Conservation (phyloP, 2,113 vertebrate genomes). For the Clarias macrocephalus region DNA sequence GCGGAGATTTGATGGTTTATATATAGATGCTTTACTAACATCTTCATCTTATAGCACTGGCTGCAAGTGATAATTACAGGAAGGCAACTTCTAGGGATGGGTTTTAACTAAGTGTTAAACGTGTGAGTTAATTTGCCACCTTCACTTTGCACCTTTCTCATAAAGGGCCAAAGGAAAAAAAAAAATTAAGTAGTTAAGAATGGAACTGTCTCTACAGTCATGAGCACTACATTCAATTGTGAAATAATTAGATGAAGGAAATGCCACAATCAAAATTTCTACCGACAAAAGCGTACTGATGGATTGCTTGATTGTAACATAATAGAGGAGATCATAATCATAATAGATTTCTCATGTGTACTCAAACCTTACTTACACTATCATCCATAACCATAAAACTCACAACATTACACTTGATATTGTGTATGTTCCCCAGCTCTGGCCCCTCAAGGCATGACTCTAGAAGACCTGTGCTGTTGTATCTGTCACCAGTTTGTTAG, state of each 20-base stretch:
- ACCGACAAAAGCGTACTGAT: background rate
- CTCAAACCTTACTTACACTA: no score
- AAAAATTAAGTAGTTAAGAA: background rate
- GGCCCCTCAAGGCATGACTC: no score
- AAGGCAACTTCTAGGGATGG: constrained; percentile 38
- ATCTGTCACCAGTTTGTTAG: no score
- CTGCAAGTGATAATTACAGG: constrained; percentile 44
- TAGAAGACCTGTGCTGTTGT: no score
- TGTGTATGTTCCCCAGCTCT: no score
- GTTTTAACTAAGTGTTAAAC: constrained; percentile 61
- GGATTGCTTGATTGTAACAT: background rate
- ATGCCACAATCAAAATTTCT: background rate
- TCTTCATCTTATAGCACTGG: constrained; percentile 16
- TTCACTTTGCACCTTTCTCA: constrained; percentile 29
- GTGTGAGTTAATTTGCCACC: constrained; percentile 51
- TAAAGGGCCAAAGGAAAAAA: background rate
- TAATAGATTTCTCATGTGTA: no score
- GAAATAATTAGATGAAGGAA: background rate
- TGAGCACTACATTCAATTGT: background rate
- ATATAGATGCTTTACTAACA: background rate
- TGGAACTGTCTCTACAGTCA: background rate
- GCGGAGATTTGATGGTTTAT: background rate
- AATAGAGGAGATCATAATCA: background rate
- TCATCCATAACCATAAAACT: no score
- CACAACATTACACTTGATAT: no score